Evolutionary conservation across 2,113 vertebrate species (phyloP), one percentile per base, ranked within the genome.

Genomic region (Ornithorhynchus anatinus): DNA sequence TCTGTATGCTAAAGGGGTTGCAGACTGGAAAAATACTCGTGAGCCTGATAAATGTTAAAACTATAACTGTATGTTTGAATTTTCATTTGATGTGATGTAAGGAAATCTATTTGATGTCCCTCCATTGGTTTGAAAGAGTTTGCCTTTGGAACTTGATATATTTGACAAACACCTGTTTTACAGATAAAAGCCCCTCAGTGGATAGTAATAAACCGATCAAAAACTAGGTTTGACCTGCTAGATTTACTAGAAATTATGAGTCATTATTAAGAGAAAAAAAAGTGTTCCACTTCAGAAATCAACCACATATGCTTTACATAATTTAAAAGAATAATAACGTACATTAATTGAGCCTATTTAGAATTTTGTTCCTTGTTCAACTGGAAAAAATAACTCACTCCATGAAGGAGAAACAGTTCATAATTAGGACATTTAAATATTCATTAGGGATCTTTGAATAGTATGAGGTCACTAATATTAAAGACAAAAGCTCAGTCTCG

Each of bases 401-500:
- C 13, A 17, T 25, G 51, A 52, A 62, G 14, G 38, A 43, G 54
- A 63, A 56, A 35, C 33, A 20, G 10, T 54, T 66, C 47, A 59
- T 16, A 58, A 20, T 66, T 65, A 74, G 39, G 17, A 69, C 43
- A 44, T 61, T 50, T 62, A 43, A 70, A 66, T 59, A 59, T 42
- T 58, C 61, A 68, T 72, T 68, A 36, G 38, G 35, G 35, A 47
- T n/a, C 31, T 64, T 75, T 58, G 29, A 7, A 16, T 48, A 2
- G 13, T 65, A n/a, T 56, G 8, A 45, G 33, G 10, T 56, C 25
- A 65, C 17, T 57, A 37, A 36, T 65, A 43, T 7, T 64, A 63
- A 64, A 52, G 58, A 75, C 17, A 62, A 36, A 68, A 52, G 35
- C 7, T 31, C 38, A 20, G 4, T 47, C 6, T 47, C 25, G 7